Evolutionary conservation across 2,797 vertebrate species (phyloP), one percentile per base, ranked within the genome.

Genomic region (Rhinatrema bivittatum): DNA sequence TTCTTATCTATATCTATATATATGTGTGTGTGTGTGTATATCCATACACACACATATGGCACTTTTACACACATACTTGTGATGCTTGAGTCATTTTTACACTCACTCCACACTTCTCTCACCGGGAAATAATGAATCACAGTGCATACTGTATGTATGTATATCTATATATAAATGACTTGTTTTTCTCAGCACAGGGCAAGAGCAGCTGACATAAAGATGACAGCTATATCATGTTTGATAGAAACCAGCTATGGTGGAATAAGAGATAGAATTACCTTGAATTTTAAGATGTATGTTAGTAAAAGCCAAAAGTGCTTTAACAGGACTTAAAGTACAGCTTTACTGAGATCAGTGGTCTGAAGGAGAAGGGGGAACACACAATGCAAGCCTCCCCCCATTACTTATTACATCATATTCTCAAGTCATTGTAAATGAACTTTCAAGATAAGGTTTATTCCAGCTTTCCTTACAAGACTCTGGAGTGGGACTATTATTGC

Each of bases 191-290:
- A n/a, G n/a, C n/a, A n/a, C n/a, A n/a, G n/a, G n/a, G n/a, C 41
- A 67, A 59, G 51, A 70, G 43, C 68, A 60, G 39, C 62, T 70
- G 64, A 74, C 39, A 37, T 49, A 46, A 43, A 46, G 42, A 58
- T 53, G 65, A 69, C 65, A 71, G 63, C 65, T 19, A 40, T 51
- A 59, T 65, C 60, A 68, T 56, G 54, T 67, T 22, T 65, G 61
- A 73, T 53, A 45, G 22, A 59, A 69, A 69, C 47, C 61, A 68
- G 48, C 49, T 36, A 5, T n/a, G 21, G 6, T 23, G 28, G 29
- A 49, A 52, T 32, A 45, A 35, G 18, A 34, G 20, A 32, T 46
- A 20, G 42, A 39, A 39, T 38, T 50, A 36, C 32, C 3, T 11
- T 48, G 30, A 40, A 40, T 42, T 18, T 34, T 19, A 29, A n/a